Conservation (phyloP, 2,888 invertebrate species). For the Chrysopilus asiliformis region DNA sequence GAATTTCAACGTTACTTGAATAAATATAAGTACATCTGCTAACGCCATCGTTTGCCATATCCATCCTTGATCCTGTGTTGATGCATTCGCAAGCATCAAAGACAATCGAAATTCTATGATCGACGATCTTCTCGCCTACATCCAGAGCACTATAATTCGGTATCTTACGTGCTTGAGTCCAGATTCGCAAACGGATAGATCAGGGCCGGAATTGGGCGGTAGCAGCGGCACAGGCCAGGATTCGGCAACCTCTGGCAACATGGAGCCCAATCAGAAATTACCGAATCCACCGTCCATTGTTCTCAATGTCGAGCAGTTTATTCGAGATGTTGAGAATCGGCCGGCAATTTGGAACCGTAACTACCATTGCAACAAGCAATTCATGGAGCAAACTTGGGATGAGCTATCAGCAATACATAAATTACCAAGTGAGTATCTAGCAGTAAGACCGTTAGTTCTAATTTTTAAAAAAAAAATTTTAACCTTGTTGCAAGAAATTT, state of each 20-base stretch:
- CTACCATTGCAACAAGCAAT: constrained; percentile 35
- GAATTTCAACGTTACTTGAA: too few relatives aligned
- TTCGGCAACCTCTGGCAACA: background rate
- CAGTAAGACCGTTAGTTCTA: too few relatives aligned
- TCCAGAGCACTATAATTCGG: constrained; percentile 2
- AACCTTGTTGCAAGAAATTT: too few relatives aligned
- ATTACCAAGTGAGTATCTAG: constrained; percentile 29
- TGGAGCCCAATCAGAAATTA: background rate
- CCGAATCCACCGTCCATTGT: constrained; percentile 29
- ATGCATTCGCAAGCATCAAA: too few relatives aligned
- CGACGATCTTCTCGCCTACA: constrained; percentile 5
- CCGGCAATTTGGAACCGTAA: constrained; percentile 37
- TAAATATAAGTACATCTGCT: too few relatives aligned
- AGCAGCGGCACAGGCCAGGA: background rate
- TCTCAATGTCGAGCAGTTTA: constrained; percentile 34
- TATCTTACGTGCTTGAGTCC: constrained; percentile 3
- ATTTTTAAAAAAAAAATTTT: too few relatives aligned
- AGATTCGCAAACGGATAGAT: constrained; percentile 2
- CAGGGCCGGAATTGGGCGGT: constrained; percentile 26
- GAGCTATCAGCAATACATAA: constrained; percentile 32
- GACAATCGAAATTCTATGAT: constrained; percentile 4
- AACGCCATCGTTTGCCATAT: too few relatives aligned
- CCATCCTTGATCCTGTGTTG: too few relatives aligned
- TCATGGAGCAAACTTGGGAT: constrained; percentile 36
- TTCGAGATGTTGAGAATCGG: constrained; percentile 33